These are phyloP conservation scores for Heliconius hewitsoni DNA, from an alignment of 1,140 invertebrate genomes.

Conservation along the genomic window DNA sequence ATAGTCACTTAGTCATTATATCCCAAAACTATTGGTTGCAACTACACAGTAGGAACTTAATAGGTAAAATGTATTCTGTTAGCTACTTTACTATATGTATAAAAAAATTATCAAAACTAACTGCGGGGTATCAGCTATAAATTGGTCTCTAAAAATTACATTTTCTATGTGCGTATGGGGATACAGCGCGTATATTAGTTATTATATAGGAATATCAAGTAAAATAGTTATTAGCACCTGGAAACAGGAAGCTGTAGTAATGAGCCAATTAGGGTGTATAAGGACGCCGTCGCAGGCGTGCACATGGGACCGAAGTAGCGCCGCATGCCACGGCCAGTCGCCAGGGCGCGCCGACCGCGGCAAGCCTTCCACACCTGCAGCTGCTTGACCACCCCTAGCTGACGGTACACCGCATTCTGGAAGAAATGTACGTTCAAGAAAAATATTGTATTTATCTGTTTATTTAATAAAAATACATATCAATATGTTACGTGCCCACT, in stretches of 20 bases:
- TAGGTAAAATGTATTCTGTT: too few species aligned
- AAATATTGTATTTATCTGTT: neutral
- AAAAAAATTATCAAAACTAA: too few species aligned
- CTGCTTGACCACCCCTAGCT: conserved; percentile 79
- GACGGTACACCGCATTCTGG: conserved; percentile 90
- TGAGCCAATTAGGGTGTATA: conserved; percentile 88
- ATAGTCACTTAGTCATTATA: too few species aligned
- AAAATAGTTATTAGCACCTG: conserved; percentile 78
- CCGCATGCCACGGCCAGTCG: conserved; percentile 95
- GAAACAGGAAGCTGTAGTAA: conserved; percentile 94
- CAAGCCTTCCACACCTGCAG: conserved; percentile 85
- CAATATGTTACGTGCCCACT: too few species aligned
- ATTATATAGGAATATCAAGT: neutral
- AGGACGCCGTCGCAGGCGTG: conserved; percentile 94
- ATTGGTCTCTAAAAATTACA: too few species aligned
- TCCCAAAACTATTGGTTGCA: too few species aligned
- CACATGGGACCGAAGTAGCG: conserved; percentile 90
- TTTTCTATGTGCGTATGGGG: too few species aligned
- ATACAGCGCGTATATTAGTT: too few species aligned
- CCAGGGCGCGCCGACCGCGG: conserved; percentile 87
- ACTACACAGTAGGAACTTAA: too few species aligned
- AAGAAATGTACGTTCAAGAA: neutral
- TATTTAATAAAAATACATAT: conserved; percentile 10
- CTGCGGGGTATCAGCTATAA: too few species aligned
- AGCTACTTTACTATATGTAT: too few species aligned